Evolutionary conservation across 2,888 invertebrate genomes (phyloP), one percentile per base, ranked within the genome.

Genomic region (Ophioninae sp.): DNA sequence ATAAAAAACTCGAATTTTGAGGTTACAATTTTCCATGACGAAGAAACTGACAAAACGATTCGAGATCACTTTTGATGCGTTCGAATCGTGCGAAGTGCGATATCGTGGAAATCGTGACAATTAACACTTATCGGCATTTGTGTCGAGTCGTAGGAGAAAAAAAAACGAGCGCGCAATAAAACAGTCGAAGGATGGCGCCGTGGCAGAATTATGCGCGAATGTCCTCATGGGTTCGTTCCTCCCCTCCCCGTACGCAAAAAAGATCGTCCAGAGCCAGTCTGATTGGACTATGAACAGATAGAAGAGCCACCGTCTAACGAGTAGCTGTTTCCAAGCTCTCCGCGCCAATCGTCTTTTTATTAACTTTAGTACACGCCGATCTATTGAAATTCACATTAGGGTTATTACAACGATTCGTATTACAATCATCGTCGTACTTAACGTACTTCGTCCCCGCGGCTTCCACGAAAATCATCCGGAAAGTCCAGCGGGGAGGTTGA

Each of bases 231-330:
- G 22, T 30, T 30, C 41, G 41, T 22, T 44, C 41, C 39, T 61
- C 68, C n/a, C 41, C 69, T 22, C n/a, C 9, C 20, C 2, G n/a
- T 44, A 2, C 39, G 10, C 9, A 10, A 20, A 8, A n/a, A n/a
- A n/a, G n/a, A n/a, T n/a, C n/a, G n/a, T 51, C 51, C 30, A 51
- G 51, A 51, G 9, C n/a, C 17, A 44, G 61, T 41, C 3, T 65
- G 58, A 58, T 82, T 78, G 73, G 56, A 58, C 39, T 64, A 68
- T 64, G 22, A 39, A 69, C 78, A 74, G 78, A 41, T 10, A 13
- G 82, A 20, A 67, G 82, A 63, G 78, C 78, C 82, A 78, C 78
- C 68, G 78, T 74, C 78, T 73, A 64, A 63, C 67, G 67, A 44
- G 61, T 20, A 78, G 58, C 69, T 67, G 73, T 74, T 78, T 58